A percentile compares a stretch with the other conserved stretches of the same genome.
phyloP scores from a whole-genome alignment of 1,140 invertebrate species.

The Cyclargus thomasi region DNA sequence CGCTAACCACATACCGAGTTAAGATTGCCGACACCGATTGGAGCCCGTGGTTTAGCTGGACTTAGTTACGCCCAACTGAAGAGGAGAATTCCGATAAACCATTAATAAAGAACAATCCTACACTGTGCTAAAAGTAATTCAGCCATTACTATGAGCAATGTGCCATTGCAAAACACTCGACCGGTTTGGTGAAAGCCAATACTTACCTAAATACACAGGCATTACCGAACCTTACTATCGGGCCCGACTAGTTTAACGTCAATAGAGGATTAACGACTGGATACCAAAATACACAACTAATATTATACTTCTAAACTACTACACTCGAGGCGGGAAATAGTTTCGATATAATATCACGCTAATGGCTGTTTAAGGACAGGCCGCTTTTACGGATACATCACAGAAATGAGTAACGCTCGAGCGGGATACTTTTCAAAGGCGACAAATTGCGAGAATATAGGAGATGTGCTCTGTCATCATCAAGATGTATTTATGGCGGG shows the following conservation, averaged over 20 bases:
- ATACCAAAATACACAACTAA: not conserved
- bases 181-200: not conserved
- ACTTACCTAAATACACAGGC: not conserved
- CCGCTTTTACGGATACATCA: constrained; percentile 12
- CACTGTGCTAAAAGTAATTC: not conserved
- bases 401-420: not conserved
- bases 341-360: not conserved
- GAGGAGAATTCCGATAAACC: not conserved
- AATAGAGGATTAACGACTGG: not conserved
- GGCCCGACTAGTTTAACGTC: not conserved
- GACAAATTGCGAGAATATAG: not conserved
- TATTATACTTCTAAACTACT: not conserved
- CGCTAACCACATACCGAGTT: not conserved
- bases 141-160: not conserved
- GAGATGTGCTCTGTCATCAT: constrained; percentile 3
- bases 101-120: not conserved
- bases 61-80: not conserved
- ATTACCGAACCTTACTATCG: not conserved
- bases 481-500: not conserved
- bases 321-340: not conserved
- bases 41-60: not conserved
- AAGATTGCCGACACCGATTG: not conserved
- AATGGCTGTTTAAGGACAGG: not conserved
- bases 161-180: not conserved
- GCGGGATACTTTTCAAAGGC: not conserved